Evolutionary conservation across 2,113 vertebrate genomes (phyloP), one percentile per base, ranked within the genome.

Genomic region (Tylochromis polylepis): DNA sequence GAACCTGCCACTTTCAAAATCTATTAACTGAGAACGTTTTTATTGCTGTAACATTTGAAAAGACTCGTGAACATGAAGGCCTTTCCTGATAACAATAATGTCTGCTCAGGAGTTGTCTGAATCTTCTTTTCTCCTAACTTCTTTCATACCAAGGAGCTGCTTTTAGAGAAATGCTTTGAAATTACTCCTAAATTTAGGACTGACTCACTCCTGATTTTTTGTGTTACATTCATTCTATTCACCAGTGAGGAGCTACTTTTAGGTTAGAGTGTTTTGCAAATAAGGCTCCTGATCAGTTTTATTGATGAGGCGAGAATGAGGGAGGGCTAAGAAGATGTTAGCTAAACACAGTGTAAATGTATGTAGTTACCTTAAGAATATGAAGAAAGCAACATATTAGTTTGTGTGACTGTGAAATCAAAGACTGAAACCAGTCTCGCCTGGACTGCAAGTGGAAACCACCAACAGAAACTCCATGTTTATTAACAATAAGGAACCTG

Each of bases 341-440:
- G 0, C 22, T 72, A 72, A 46, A 12, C n/a, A 43, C 38, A 27
- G 14, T 72, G 38, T 72, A 72, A 70, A 27, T 27, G 38, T 46
- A 27, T 72, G 38, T 5, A 46, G 38, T 72, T 70, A 46, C 38
- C 18, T 15, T 72, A 43, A 46, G 38, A 46, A 27, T 72, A 46
- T 5, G 8, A 72, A 72, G 12, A 70, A 18, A 46, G 22, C 67
- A 72, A 10, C 41, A 4, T 70, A n/a, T 10, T 22, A 14, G n/a
- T 27, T 72, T 72, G 38, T 18, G 22, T 46, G 38, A 14, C 27
- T 72, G 22, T 46, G 38, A 46, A 46, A 46, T 24, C n/a, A 43
- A 72, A 8, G 18, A 51, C 1, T 8, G 49, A 46, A 22, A 43
- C 58, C 58, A 18, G 29, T 0, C 29, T 34, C 6, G 29, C 58